These are phyloP conservation scores for Amphipyra berbera DNA, from an alignment of 2,888 invertebrate genomes.

Conservation along the genomic window DNA sequence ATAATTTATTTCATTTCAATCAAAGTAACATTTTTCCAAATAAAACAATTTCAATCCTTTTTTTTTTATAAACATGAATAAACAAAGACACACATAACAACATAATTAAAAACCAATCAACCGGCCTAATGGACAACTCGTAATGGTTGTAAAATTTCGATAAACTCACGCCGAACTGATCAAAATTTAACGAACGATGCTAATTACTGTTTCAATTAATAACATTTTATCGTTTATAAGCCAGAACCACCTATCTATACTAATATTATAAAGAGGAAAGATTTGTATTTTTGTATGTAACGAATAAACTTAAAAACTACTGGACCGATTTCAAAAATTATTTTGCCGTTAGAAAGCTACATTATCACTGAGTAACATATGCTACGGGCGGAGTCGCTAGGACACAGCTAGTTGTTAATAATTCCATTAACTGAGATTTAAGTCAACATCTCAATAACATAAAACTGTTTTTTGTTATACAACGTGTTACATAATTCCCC, in stretches of 20 bases:
- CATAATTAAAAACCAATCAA: slow-evolving; percentile 52
- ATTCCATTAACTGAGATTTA: too few relatives aligned
- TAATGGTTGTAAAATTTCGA: slow-evolving; percentile 34
- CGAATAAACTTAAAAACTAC: too few relatives aligned
- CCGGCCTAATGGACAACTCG: slow-evolving; percentile 21
- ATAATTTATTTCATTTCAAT: not conserved
- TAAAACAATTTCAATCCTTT: not conserved
- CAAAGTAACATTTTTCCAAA: not conserved
- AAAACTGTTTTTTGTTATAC: too few relatives aligned
- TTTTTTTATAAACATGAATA: not conserved
- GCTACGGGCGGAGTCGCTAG: too few relatives aligned
- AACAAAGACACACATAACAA: slow-evolving; percentile 24
- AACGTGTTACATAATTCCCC: too few relatives aligned
- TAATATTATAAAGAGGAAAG: too few relatives aligned
- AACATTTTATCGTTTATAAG: slow-evolving; percentile 1
- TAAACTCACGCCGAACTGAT: slow-evolving; percentile 21
- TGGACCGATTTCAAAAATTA: too few relatives aligned
- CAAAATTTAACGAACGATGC: slow-evolving; percentile 22
- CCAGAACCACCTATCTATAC: not conserved
- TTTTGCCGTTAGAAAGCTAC: too few relatives aligned
- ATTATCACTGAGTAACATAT: too few relatives aligned
- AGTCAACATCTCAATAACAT: too few relatives aligned
- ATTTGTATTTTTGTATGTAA: too few relatives aligned
- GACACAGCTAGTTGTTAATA: too few relatives aligned
- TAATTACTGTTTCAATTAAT: slow-evolving; percentile 36